Conservation (phyloP, 2,113 vertebrate species). For the Laterallus jamaicensis region DNA sequence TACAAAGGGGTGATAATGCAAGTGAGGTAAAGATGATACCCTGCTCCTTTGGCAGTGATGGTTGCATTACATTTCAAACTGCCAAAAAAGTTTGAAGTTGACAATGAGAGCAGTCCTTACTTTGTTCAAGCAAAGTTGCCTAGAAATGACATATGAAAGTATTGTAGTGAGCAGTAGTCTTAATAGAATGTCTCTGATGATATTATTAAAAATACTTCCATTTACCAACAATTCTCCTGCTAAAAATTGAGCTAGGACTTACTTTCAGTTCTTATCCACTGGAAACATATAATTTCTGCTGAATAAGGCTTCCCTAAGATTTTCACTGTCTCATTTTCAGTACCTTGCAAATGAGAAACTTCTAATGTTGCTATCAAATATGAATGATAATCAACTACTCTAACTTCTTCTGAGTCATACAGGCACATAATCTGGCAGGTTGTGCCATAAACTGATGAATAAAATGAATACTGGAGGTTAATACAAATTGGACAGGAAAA, state of each 20-base stretch:
- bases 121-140: neutral
- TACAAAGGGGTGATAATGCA: neutral
- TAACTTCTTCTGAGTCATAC: neutral
- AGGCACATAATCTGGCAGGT: neutral
- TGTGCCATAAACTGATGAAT: neutral
- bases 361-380: neutral
- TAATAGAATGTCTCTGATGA: neutral
- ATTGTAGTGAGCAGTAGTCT: neutral
- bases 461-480: neutral
- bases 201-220: neutral
- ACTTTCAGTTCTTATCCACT: neutral
- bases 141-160: neutral
- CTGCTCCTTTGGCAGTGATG: neutral
- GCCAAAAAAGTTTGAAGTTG: neutral
- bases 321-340: neutral
- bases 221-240: neutral
- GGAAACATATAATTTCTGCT: conserved; percentile 37
- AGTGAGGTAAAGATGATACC: neutral
- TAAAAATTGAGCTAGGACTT: neutral
- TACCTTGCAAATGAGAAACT: neutral
- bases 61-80: neutral
- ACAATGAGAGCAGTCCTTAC: neutral
- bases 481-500: neutral
- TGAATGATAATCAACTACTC: neutral
- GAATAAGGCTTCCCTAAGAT: neutral